Conservation (phyloP, 2,113 vertebrate species). For the Tachycineta bicolor region DNA sequence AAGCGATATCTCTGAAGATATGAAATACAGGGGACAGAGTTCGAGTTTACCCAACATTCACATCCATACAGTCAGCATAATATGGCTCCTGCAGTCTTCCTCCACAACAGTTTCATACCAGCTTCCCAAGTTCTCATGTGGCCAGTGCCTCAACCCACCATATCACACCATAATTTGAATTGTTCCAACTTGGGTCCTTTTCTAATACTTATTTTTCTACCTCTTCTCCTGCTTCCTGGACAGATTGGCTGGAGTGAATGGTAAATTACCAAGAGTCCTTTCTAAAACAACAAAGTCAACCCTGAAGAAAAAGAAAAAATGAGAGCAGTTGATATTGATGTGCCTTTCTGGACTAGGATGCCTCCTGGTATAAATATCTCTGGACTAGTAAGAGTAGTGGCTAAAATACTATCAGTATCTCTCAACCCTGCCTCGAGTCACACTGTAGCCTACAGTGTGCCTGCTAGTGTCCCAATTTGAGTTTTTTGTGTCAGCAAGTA, state of each 20-base stretch:
- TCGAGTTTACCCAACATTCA: neutral
- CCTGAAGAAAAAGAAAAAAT: neutral
- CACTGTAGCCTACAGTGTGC: neutral
- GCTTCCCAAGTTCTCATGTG: neutral
- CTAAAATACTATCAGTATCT: neutral
- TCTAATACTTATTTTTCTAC: neutral
- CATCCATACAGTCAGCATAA: neutral
- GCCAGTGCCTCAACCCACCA: too few relatives aligned
- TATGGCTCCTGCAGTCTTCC: neutral
- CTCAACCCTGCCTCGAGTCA: neutral
- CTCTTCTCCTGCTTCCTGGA: neutral
- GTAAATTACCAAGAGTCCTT: neutral
- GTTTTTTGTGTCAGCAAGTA: neutral
- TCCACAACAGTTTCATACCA: neutral
- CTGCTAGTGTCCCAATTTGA: neutral
- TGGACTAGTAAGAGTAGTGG: neutral
- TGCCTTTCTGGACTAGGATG: neutral
- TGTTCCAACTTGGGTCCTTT: neutral
- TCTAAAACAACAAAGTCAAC: neutral
- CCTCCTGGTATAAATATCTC: neutral
- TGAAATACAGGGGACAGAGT: neutral
- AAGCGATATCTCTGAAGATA: neutral
- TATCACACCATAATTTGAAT: neutral
- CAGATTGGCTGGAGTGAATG: neutral
- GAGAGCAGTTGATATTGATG: accelerated